A percentile compares a stretch with the other conserved stretches of the same genome.
phyloP scores from a whole-genome alignment of 2,888 invertebrate species.

The Chorisops tibialis region DNA sequence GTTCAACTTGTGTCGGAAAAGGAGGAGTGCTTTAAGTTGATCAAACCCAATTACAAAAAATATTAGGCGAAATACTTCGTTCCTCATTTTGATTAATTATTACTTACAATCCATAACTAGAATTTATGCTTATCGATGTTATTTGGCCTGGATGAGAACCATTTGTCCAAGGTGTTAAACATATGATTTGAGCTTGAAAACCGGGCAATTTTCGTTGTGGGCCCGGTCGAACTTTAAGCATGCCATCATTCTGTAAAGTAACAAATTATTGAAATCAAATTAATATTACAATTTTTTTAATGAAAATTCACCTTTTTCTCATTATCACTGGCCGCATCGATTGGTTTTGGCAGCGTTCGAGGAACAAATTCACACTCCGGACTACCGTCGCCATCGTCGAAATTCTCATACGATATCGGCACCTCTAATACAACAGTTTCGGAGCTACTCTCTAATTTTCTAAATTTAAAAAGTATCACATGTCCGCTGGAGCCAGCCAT shows the following conservation, averaged over 20 bases:
- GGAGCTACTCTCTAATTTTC: constrained; percentile 80
- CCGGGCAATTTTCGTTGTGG: constrained; percentile 86
- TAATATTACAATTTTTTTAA: background rate
- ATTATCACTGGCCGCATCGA: constrained; percentile 43
- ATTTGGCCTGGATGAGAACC: constrained; percentile 80
- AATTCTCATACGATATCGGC: constrained; percentile 78
- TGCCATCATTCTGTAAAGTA: constrained; percentile 49
- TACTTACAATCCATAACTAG: constrained; percentile 95
- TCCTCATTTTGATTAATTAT: no score
- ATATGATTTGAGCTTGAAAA: constrained; percentile 94
- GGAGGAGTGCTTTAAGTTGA: no score
- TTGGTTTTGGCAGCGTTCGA: constrained; percentile 53
- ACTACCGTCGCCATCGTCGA: constrained; percentile 75
- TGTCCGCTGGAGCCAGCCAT: constrained; percentile 91
- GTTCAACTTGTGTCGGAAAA: no score
- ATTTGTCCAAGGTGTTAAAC: constrained; percentile 79
- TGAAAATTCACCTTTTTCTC: constrained; percentile 53
- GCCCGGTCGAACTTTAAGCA: constrained; percentile 69
- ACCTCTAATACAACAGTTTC: constrained; percentile 82
- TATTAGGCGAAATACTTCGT: no score
- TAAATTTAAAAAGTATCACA: constrained; percentile 93
- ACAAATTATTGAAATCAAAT: background rate
- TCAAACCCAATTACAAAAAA: no score
- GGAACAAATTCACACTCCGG: constrained; percentile 76
- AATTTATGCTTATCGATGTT: constrained; percentile 88